Evolutionary conservation across 1,140 invertebrate species (phyloP).

Genomic region (Rhyzopertha dominica): DNA sequence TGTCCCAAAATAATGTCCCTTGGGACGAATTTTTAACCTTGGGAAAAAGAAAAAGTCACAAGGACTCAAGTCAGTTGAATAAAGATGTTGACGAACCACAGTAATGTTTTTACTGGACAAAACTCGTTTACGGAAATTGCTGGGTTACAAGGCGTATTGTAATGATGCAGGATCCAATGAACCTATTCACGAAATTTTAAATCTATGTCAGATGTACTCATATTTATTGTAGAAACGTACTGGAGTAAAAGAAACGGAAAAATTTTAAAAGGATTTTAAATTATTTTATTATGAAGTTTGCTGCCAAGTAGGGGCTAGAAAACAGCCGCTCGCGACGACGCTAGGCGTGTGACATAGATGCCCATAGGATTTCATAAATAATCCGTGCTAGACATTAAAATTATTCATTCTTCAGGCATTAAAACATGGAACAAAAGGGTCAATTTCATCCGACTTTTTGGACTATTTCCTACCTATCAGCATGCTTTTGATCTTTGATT

Average conservation of each 20-base stretch:
- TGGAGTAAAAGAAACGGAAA: too few species aligned
- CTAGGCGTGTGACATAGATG: too few species aligned
- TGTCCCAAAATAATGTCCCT: constrained; percentile 1
- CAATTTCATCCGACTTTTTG: neutral
- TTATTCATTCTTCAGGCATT: neutral
- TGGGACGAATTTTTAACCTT: constrained; percentile 8
- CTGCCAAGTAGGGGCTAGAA: too few species aligned
- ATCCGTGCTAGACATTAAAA: too few species aligned
- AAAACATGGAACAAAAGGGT: neutral
- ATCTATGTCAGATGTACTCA: too few species aligned
- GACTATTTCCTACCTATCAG: too few species aligned
- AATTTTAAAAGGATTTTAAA: too few species aligned
- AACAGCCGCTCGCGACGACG: too few species aligned
- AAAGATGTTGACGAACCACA: constrained; percentile 1
- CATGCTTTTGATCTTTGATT: neutral
- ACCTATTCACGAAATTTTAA: too few species aligned
- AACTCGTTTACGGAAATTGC: neutral
- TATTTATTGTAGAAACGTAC: too few species aligned
- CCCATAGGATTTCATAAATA: too few species aligned
- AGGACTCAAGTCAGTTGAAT: constrained; percentile 9
- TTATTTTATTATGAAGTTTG: too few species aligned
- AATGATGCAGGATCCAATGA: neutral
- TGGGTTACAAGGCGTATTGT: neutral
- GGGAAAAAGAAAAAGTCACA: constrained; percentile 11
- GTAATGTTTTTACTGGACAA: constrained; percentile 6